phyloP scores from a whole-genome alignment of 2,797 vertebrate species.

The Falco columbarius region DNA sequence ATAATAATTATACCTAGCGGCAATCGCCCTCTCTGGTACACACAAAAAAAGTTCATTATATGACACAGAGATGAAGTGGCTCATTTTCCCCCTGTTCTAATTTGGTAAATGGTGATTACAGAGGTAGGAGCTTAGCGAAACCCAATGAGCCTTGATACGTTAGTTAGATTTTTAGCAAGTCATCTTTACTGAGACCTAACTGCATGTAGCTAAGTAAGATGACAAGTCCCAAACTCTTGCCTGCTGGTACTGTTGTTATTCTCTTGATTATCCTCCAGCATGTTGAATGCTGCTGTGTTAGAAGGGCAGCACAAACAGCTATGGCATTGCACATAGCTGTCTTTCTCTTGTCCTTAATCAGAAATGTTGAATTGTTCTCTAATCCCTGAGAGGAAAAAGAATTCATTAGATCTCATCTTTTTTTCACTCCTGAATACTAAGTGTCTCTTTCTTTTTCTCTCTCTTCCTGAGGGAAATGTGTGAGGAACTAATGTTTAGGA shows the following conservation, averaged over 20 bases:
- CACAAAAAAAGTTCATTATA: conserved; percentile 62
- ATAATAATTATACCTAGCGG: conserved; percentile 59
- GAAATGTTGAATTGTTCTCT: not conserved
- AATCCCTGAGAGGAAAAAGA: not conserved
- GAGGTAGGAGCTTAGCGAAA: conserved; percentile 60
- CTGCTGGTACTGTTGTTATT: conserved; percentile 51
- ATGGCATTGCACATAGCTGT: not conserved
- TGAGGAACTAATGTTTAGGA: conserved; percentile 38
- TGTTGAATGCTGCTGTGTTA: not conserved
- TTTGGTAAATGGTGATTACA: conserved; percentile 70
- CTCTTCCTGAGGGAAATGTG: conserved; percentile 15
- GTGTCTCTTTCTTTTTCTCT: not conserved
- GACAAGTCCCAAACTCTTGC: conserved; percentile 35
- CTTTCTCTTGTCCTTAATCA: conserved; percentile 55
- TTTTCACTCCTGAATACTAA: conserved; percentile 20
- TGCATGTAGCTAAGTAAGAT: conserved; percentile 42
- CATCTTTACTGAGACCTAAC: conserved; percentile 52
- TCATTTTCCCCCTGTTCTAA: conserved; percentile 64
- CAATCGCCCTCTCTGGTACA: conserved; percentile 55
- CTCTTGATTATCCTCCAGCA: conserved; percentile 34
- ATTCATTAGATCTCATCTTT: conserved; percentile 41
- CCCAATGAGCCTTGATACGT: conserved; percentile 55
- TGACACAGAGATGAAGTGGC: conserved; percentile 61
- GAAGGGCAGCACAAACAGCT: not conserved
- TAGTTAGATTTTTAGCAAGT: conserved; percentile 67